Base-by-base conservation (phyloP, 2,797 vertebrate species). In the Pitangus sulphuratus region DNA sequence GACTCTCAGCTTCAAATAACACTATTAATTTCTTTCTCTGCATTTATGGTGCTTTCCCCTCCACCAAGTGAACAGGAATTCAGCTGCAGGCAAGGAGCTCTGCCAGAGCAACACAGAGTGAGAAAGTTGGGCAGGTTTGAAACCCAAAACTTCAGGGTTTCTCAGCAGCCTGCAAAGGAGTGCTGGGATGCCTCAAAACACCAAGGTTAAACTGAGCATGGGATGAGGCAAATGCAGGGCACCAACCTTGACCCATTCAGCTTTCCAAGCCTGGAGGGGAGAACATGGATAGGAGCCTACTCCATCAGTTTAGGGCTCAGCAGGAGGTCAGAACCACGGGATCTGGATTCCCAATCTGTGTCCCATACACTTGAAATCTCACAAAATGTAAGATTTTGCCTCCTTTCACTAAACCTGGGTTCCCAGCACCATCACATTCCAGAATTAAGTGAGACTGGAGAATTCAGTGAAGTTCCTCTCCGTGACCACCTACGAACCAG, bases 381-480 rank as follows among this genome's bases (percentile, higher is more conserved):
- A 47, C 28, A 26, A 40, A 62, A 47, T 0, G 2, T 6, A 28
- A 68, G 42, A 28, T 42, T 69, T 61, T 3, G 1, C 4, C 19
- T 91, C 51, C 40, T 95, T 69, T 39, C 54, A 39, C 39, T 66
- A 35, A 57, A 61, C 10, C 47, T 47, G 33, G 14, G 53, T 40
- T 60, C 78, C 58, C n/a, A 86, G 72, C 80, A 60, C 20, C 35
- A 44, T 4, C 3, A 1, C 5, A 18, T 37, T 60, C 50, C 74
- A 68, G 48, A 70, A 31, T 37, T 61, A 13, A 26, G 31, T 53
- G 18, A 87, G 42, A 72, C 35, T 22, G 4, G 2, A 57, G 31
- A 86, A 66, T 7, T 44, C 65, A 40, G 31, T 9, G 21, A 57
- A 33, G 20, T 26, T 90, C 75, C 62, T 48, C 33, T 60, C 50